phyloP scores from a whole-genome alignment of 2,113 vertebrate species.

The Chaetura pelagica region DNA sequence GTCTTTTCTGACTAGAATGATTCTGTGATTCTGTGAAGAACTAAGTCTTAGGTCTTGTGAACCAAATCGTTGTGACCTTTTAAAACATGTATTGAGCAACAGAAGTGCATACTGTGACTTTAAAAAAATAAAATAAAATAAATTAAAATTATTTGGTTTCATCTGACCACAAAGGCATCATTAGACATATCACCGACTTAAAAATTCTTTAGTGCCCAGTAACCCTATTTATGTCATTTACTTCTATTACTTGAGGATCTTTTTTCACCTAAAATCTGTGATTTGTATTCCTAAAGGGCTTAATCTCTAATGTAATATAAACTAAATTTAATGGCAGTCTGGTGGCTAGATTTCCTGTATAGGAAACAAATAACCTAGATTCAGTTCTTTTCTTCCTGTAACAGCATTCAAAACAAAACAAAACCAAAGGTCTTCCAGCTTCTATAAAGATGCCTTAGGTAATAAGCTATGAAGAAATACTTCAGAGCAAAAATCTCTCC shows the following conservation, averaged over 20 bases:
- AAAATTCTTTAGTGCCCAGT: neutral
- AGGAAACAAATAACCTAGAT: neutral
- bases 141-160: neutral
- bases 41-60: neutral
- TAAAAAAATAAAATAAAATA: neutral
- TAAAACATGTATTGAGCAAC: rapidly evolving
- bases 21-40: neutral
- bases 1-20: too few species aligned
- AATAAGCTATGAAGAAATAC: neutral
- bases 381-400: neutral
- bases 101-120: neutral
- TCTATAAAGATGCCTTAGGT: neutral
- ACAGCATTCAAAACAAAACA: neutral
- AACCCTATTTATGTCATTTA: neutral
- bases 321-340: neutral
- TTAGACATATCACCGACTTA: neutral
- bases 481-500: neutral
- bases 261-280: neutral
- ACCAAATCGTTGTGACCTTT: neutral
- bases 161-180: neutral
- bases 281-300: neutral
- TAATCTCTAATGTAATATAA: neutral
- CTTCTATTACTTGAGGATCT: neutral
- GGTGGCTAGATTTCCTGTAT: neutral
- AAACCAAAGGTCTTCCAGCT: neutral